phyloP scores from a whole-genome alignment of 2,888 invertebrate species.

The Platypus cylindrus region DNA sequence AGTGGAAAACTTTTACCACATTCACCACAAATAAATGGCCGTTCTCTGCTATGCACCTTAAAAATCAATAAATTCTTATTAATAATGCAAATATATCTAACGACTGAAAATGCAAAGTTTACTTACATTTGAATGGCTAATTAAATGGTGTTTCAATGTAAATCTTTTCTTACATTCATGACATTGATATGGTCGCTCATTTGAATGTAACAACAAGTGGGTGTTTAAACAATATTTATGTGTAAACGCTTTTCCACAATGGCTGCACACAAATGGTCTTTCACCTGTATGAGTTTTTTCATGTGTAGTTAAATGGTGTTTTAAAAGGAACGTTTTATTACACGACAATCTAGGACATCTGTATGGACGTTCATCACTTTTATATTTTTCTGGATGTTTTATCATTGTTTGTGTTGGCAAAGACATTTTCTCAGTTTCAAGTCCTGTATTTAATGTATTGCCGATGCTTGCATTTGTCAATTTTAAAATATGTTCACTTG shows the following conservation, averaged over 20 bases:
- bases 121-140: slow-evolving; percentile 61
- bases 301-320: slow-evolving; percentile 75
- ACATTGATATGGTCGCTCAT: slow-evolving; percentile 71
- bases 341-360: slow-evolving; percentile 61
- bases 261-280: slow-evolving; percentile 63
- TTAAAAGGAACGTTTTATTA: slow-evolving; percentile 70
- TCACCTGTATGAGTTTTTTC: slow-evolving; percentile 72
- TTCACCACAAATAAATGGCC: slow-evolving; percentile 71
- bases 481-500: slow-evolving; percentile 9
- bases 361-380: slow-evolving; percentile 47
- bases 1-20: slow-evolving; percentile 72
- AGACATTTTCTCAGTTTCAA: slow-evolving; percentile 7
- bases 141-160: slow-evolving; percentile 71
- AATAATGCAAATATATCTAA: not conserved
- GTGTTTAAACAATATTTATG: slow-evolving; percentile 76
- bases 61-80: slow-evolving; percentile 3
- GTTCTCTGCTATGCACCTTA: slow-evolving; percentile 62
- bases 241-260: slow-evolving; percentile 71
- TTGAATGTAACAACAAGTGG: slow-evolving; percentile 66
- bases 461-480: slow-evolving; percentile 9
- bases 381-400: slow-evolving; percentile 8
- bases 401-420: slow-evolving; percentile 8
- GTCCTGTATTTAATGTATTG: slow-evolving; percentile 6
- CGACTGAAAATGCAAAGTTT: not conserved
- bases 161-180: slow-evolving; percentile 78